phyloP scores from a whole-genome alignment of 2,113 vertebrate species.

The Perca schrenkii region DNA sequence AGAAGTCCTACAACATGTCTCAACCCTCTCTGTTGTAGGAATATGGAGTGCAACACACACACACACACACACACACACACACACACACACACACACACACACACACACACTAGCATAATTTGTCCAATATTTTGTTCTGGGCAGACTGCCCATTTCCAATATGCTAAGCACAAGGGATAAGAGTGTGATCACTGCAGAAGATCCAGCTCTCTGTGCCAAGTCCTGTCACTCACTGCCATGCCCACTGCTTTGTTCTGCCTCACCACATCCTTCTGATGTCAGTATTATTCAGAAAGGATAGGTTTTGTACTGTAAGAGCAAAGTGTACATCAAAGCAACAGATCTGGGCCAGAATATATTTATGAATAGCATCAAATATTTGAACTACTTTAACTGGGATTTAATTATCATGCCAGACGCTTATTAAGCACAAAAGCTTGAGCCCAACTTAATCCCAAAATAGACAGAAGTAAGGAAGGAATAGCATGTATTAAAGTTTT shows the following conservation, averaged over 20 bases:
- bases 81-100: conserved; percentile 45
- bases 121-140: conserved; percentile 79
- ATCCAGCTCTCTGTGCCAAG: conserved; percentile 67
- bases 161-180: conserved; percentile 75
- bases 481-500: not conserved
- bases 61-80: conserved; percentile 15
- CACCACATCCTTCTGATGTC: conserved; percentile 59
- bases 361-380: conserved; percentile 45
- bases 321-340: conserved; percentile 53
- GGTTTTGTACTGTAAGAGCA: conserved; percentile 43
- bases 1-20: conserved; percentile 25
- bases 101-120: conserved; percentile 54
- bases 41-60: conserved; percentile 13
- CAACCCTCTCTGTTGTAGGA: conserved; percentile 47
- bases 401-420: conserved; percentile 13
- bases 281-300: conserved; percentile 45
- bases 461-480: not conserved
- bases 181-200: conserved; percentile 75
- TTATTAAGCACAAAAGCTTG: conserved; percentile 25
- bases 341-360: conserved; percentile 55
- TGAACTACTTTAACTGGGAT: conserved; percentile 30
- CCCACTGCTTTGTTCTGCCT: conserved; percentile 67
- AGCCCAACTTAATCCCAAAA: not conserved
- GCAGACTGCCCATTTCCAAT: conserved; percentile 76
- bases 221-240: conserved; percentile 70